A percentile compares a stretch with the other conserved stretches of the same genome.
Evolutionary conservation across 1,140 invertebrate species (phyloP).

Genomic region (Grapholita molesta): DNA sequence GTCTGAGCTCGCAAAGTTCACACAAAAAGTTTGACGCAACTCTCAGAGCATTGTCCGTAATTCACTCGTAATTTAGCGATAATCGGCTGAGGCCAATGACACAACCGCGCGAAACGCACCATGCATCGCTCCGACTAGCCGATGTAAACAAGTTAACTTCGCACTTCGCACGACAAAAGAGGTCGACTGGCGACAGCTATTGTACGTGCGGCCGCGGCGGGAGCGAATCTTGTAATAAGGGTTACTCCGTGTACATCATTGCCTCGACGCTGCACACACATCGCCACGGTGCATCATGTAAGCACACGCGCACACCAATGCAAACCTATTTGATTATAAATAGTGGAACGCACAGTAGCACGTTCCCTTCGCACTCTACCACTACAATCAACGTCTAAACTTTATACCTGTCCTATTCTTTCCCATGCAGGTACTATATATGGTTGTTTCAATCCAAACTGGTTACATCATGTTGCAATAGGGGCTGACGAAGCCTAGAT

Average conservation of each 20-base stretch:
- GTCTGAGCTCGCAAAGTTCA: slow-evolving; percentile 49
- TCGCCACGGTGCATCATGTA: slow-evolving; percentile 67
- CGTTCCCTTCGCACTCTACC: slow-evolving; percentile 73
- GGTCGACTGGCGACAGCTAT: slow-evolving; percentile 56
- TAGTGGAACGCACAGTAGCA: slow-evolving; percentile 77
- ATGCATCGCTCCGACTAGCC: slow-evolving; percentile 58
- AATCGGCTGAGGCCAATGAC: slow-evolving; percentile 63
- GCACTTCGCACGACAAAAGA: slow-evolving; percentile 64
- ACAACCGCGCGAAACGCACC: slow-evolving; percentile 65
- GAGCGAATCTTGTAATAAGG: slow-evolving; percentile 75
- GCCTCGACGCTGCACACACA: slow-evolving; percentile 61
- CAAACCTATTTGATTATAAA: slow-evolving; percentile 72
- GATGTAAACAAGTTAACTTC: slow-evolving; percentile 73
- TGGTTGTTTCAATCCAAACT: slow-evolving; percentile 46
- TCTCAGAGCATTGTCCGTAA: slow-evolving; percentile 58
- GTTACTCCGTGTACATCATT: slow-evolving; percentile 76
- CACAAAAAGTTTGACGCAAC: slow-evolving; percentile 53
- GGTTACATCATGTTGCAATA: slow-evolving; percentile 68
- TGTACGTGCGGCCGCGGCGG: slow-evolving; percentile 68
- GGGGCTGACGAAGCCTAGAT: slow-evolving; percentile 37
- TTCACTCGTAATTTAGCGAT: slow-evolving; percentile 63
- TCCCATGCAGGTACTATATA: slow-evolving; percentile 24
- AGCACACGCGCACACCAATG: slow-evolving; percentile 60
- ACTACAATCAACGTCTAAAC: slow-evolving; percentile 66
- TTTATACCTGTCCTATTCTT: slow-evolving; percentile 40